Evolutionary conservation across 2,113 vertebrate genomes (phyloP).

Genomic region (Cacatua alba): DNA sequence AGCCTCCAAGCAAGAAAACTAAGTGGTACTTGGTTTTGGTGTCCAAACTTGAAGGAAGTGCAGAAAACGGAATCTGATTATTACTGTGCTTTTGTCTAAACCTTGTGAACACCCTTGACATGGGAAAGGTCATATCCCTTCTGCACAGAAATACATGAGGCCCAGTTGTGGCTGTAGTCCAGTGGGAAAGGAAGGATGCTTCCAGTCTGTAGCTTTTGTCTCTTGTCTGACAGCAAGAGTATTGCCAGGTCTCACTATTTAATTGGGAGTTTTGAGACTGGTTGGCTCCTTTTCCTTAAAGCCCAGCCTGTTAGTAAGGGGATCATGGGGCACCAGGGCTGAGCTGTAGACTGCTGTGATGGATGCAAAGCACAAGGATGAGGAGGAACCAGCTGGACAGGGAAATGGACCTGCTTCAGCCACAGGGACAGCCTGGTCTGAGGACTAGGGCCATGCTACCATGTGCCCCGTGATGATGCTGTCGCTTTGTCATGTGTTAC

Average conservation of each 20-base stretch:
- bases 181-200: background rate
- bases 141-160: background rate
- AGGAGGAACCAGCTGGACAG: background rate
- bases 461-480: background rate
- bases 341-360: background rate
- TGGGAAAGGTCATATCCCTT: background rate
- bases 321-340: fast-evolving
- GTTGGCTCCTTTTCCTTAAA: background rate
- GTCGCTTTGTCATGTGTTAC: background rate
- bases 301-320: background rate
- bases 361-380: background rate
- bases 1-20: background rate
- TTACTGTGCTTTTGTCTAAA: background rate
- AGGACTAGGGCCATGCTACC: background rate
- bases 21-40: background rate
- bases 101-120: background rate
- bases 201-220: background rate
- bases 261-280: background rate
- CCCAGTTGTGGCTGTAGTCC: background rate
- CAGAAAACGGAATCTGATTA: background rate
- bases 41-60: background rate
- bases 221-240: background rate
- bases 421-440: background rate
- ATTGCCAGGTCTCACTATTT: background rate
- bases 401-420: background rate